Percentiles rank a stretch among this genome's conserved stretches.
phyloP scores from a whole-genome alignment of 2,797 vertebrate species.

The Danionella dracula region DNA sequence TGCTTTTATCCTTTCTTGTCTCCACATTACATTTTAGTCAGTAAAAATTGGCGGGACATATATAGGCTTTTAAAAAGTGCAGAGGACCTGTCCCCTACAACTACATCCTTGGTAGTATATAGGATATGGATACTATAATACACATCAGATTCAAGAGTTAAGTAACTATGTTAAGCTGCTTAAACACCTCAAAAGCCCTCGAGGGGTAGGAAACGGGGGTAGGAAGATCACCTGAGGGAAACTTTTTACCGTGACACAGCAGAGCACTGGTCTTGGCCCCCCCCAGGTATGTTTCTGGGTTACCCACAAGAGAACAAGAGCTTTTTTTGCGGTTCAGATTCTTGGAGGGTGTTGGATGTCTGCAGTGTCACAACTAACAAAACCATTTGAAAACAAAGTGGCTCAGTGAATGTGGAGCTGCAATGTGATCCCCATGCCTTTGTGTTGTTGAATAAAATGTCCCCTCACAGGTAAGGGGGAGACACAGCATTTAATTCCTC shows the following conservation, averaged over 20 bases:
- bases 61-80: no score
- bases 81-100: no score
- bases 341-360: constrained; percentile 80
- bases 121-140: background rate
- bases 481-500: constrained; percentile 68
- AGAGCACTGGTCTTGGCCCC: constrained; percentile 21
- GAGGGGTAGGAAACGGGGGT: constrained; percentile 34
- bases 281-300: constrained; percentile 53
- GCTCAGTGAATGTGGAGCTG: constrained; percentile 70
- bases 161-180: constrained; percentile 58
- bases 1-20: no score
- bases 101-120: no score
- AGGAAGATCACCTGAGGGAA: constrained; percentile 43
- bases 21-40: no score
- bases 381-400: constrained; percentile 85
- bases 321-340: constrained; percentile 65
- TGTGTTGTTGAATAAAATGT: constrained; percentile 68
- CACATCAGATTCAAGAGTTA: constrained; percentile 1
- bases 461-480: constrained; percentile 61
- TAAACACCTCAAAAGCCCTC: constrained; percentile 52
- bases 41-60: no score
- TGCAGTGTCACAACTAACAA: constrained; percentile 83
- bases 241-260: constrained; percentile 30
- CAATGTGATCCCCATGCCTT: constrained; percentile 67
- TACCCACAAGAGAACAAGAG: constrained; percentile 52